These are phyloP conservation scores for Girardinichthys multiradiatus DNA, from an alignment of 2,113 vertebrate genomes.

Conservation along the genomic window DNA sequence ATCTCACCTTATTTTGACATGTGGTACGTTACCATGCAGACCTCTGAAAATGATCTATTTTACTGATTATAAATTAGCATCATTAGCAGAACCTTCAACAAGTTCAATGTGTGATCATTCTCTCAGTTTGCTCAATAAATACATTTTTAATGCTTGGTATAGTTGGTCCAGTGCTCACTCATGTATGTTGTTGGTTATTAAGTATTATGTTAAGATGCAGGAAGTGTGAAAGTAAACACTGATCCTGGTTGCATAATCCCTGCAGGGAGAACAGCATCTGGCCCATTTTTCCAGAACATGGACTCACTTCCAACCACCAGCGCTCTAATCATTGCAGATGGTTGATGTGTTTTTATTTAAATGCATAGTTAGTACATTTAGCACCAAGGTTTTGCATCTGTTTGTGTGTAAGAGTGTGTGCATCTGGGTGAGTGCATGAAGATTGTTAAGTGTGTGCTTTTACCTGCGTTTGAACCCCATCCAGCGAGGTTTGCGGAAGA, in stretches of 20 bases:
- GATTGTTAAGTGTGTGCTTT: slow-evolving; percentile 7
- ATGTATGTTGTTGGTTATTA: slow-evolving; percentile 42
- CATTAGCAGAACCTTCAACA: background rate
- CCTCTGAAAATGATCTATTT: background rate
- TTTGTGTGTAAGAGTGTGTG: background rate
- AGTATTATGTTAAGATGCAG: slow-evolving; percentile 36
- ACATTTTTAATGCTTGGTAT: slow-evolving; percentile 26
- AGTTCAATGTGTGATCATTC: slow-evolving; percentile 17
- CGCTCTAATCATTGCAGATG: background rate
- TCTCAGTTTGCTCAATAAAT: slow-evolving; percentile 22
- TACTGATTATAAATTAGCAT: background rate
- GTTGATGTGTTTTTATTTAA: slow-evolving; percentile 10
- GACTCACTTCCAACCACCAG: background rate
- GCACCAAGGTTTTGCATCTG: background rate
- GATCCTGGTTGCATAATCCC: slow-evolving; percentile 67
- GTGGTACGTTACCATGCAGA: too few relatives aligned
- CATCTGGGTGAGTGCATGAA: background rate
- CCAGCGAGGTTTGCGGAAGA: slow-evolving; percentile 67
- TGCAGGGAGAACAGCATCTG: slow-evolving; percentile 45
- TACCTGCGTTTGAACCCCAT: slow-evolving; percentile 77
- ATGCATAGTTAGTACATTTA: background rate
- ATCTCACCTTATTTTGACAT: too few relatives aligned
- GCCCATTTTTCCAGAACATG: slow-evolving; percentile 20
- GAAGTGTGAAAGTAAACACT: slow-evolving; percentile 60
- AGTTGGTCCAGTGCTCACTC: slow-evolving; percentile 8